A percentile compares a stretch with the other conserved stretches of the same genome.
Conservation (phyloP, 1,140 invertebrate genomes). For the Brachionus paranguensis region DNA sequence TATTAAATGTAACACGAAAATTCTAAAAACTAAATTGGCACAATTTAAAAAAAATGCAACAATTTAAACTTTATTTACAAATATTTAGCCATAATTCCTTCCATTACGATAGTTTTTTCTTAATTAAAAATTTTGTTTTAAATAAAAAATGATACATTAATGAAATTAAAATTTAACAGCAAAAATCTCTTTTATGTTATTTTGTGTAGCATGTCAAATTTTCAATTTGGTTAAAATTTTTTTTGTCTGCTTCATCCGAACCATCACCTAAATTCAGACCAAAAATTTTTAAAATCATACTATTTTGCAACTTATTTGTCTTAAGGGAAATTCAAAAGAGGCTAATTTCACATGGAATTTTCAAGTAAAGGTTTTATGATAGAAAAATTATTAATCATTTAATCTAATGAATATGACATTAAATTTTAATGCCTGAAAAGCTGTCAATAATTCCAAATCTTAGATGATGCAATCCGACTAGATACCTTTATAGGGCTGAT, state of each 20-base stretch:
- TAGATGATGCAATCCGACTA: background rate
- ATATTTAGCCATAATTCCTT: background rate
- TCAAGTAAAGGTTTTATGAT: too few relatives aligned
- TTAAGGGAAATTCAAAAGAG: too few relatives aligned
- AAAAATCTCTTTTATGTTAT: too few relatives aligned
- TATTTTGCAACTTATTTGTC: too few relatives aligned
- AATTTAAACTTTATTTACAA: background rate
- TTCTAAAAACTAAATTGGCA: background rate
- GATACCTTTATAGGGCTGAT: background rate
- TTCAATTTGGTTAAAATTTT: too few relatives aligned
- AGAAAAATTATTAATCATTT: background rate
- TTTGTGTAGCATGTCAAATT: too few relatives aligned
- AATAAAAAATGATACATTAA: too few relatives aligned
- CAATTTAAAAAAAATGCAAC: background rate
- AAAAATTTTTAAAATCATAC: too few relatives aligned
- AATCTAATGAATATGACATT: background rate
- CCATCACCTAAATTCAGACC: too few relatives aligned
- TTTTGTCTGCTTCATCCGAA: too few relatives aligned
- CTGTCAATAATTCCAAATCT: background rate
- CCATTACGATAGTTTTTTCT: background rate
- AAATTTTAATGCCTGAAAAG: background rate
- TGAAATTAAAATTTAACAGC: too few relatives aligned
- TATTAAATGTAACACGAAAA: background rate
- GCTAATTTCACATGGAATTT: too few relatives aligned
- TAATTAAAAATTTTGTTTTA: background rate